Conservation (phyloP, 1,140 invertebrate species). For the Pogonus chalceus region DNA sequence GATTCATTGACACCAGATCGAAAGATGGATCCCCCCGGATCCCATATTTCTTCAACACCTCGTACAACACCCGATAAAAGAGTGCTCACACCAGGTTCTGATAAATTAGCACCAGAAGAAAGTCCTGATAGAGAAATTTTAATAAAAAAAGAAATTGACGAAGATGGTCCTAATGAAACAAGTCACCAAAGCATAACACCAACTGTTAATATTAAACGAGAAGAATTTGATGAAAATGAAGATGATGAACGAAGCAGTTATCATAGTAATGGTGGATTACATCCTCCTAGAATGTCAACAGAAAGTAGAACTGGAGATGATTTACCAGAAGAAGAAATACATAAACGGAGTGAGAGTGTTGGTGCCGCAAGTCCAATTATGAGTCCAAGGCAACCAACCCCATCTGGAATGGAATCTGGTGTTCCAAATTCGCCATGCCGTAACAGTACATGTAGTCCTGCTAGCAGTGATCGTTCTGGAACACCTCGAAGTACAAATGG, state of each 20-base stretch:
- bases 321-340: conserved; percentile 9
- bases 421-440: conserved; percentile 44
- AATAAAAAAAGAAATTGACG: conserved; percentile 29
- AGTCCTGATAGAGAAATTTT: conserved; percentile 34
- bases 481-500: conserved; percentile 57
- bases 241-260: conserved; percentile 41
- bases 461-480: conserved; percentile 60
- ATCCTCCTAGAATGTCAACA: conserved; percentile 26
- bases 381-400: conserved; percentile 43
- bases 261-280: conserved; percentile 36
- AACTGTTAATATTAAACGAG: conserved; percentile 43
- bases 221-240: conserved; percentile 45
- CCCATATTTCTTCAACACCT: conserved; percentile 54
- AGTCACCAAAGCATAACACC: conserved; percentile 11
- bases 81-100: conserved; percentile 37
- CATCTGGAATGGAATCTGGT: conserved; percentile 30
- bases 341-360: conserved; percentile 18
- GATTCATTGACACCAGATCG: conserved; percentile 67
- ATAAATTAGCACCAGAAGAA: conserved; percentile 34
- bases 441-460: conserved; percentile 54
- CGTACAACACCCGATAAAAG: conserved; percentile 66
- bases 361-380: conserved; percentile 41
- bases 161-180: conserved; percentile 16
- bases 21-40: conserved; percentile 50
- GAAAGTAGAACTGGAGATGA: conserved; percentile 27